These are phyloP conservation scores for Machimus atricapillus DNA, from an alignment of 2,888 invertebrate species.

Conservation along the genomic window DNA sequence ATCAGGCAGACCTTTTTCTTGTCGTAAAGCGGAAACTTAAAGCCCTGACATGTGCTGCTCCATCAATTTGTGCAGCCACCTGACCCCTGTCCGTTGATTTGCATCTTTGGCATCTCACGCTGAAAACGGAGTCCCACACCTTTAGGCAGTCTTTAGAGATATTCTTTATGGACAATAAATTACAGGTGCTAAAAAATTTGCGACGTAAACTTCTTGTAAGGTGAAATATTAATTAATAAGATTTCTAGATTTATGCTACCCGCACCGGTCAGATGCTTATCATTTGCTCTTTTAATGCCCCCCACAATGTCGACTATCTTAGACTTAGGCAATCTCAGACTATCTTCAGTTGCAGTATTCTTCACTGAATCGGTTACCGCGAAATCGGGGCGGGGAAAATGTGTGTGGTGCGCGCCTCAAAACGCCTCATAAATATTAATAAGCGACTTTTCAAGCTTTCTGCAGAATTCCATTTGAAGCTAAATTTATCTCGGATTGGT, in stretches of 20 bases:
- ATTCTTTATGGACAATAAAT: neutral
- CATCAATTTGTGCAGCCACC: neutral
- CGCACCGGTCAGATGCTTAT: neutral
- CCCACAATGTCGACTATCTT: neutral
- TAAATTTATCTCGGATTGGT: neutral
- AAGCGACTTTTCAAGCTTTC: neutral
- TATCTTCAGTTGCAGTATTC: neutral
- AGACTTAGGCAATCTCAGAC: neutral
- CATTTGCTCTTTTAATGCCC: neutral
- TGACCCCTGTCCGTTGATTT: neutral
- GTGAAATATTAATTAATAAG: neutral
- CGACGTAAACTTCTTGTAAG: neutral
- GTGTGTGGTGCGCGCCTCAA: neutral
- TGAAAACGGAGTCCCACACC: neutral
- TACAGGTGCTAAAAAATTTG: neutral
- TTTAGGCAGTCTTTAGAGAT: neutral
- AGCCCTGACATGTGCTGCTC: neutral
- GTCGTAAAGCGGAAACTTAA: neutral
- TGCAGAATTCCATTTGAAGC: neutral
- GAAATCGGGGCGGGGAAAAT: neutral
- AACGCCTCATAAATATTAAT: neutral
- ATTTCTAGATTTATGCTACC: neutral
- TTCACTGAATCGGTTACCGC: neutral
- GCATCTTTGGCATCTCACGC: neutral
- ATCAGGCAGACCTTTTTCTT: neutral